phyloP scores from a whole-genome alignment of 2,888 invertebrate genomes.

The Dendrolimus houi region DNA sequence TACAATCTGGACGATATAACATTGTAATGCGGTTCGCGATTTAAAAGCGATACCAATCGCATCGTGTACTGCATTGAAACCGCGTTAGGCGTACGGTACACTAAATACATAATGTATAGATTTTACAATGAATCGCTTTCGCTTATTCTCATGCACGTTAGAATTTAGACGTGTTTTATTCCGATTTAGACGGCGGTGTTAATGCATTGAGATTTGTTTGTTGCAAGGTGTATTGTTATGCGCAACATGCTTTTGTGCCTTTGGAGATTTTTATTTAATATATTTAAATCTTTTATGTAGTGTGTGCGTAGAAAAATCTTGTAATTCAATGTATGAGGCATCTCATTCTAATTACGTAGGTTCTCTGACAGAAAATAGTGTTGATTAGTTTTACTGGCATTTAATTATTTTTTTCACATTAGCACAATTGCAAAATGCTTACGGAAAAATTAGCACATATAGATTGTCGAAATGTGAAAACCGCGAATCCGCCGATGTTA shows the following conservation, averaged over 20 bases:
- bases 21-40: not conserved
- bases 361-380: too few relatives aligned
- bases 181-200: not conserved
- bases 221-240: not conserved
- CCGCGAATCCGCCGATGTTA: too few relatives aligned
- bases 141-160: conserved; percentile 31
- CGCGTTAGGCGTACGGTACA: conserved; percentile 17
- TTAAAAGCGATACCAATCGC: not conserved
- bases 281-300: too few relatives aligned
- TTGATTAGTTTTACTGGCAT: too few relatives aligned
- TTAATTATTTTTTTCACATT: too few relatives aligned
- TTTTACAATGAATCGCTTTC: conserved; percentile 29
- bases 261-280: too few relatives aligned
- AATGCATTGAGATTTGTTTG: not conserved
- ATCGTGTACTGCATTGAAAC: not conserved
- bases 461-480: too few relatives aligned
- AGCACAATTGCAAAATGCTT: too few relatives aligned
- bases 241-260: not conserved
- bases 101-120: conserved; percentile 64
- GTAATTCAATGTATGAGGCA: too few relatives aligned
- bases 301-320: too few relatives aligned
- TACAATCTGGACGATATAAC: not conserved
- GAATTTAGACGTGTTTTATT: conserved; percentile 10
- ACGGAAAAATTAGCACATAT: too few relatives aligned
- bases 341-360: too few relatives aligned